These are phyloP conservation scores for Bos taurus DNA, from an alignment of 2,113 vertebrate species.

Conservation along the genomic window ARS-UCD2.0 NC_037330.1:68481001-68481500, in stretches of 20 bases:
- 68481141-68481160: neutral
- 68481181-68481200: neutral
- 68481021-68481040: slow-evolving; percentile 24
- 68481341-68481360: neutral
- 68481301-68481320: neutral
- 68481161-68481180: neutral
- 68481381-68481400: neutral
- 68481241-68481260: neutral
- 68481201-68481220: neutral
- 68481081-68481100: slow-evolving; percentile 42
- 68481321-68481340: neutral
- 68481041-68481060: slow-evolving; percentile 50
- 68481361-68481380: neutral
- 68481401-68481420: neutral
- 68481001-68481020: slow-evolving; percentile 5
- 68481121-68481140: neutral
- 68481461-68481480: neutral
- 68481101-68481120: slow-evolving; percentile 36
- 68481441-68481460: neutral
- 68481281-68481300: neutral
- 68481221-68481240: neutral
- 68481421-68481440: neutral
- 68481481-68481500: neutral
- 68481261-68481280: neutral
- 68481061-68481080: slow-evolving; percentile 40